A percentile compares a stretch with the other conserved stretches of the same genome.
These are phyloP conservation scores for Pantala flavescens DNA, from an alignment of 1,140 invertebrate genomes.

Conservation along the genomic window DNA sequence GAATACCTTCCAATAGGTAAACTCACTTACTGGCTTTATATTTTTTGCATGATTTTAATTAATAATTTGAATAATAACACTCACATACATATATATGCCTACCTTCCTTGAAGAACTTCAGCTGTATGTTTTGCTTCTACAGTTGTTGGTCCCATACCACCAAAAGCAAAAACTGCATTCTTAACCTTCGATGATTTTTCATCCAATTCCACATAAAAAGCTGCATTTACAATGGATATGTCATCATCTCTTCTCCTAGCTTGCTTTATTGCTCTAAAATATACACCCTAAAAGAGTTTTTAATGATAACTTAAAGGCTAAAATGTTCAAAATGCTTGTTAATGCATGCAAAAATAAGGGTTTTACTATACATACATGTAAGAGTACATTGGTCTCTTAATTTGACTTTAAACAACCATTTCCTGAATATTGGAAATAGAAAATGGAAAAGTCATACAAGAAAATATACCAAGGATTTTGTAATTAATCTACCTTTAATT, in stretches of 20 bases:
- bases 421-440: no score
- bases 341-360: not conserved
- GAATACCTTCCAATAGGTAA: no score
- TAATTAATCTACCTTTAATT: no score
- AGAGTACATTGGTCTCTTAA: no score
- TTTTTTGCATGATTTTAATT: no score
- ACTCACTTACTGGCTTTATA: no score
- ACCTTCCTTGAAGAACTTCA: conserved; percentile 49
- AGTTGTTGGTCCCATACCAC: conserved; percentile 86
- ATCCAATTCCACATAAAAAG: conserved; percentile 46
- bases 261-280: conserved; percentile 85
- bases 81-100: no score
- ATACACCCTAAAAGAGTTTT: conserved; percentile 40
- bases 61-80: no score
- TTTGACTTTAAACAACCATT: no score
- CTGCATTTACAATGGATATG: conserved; percentile 88
- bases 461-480: no score
- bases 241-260: conserved; percentile 85
- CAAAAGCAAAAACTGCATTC: conserved; percentile 39
- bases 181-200: conserved; percentile 18
- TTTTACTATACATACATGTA: not conserved
- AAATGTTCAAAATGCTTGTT: no score
- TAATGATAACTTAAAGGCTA: not conserved
- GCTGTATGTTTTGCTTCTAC: conserved; percentile 61
- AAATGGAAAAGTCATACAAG: no score